These are phyloP conservation scores for Masticophis lateralis DNA, from an alignment of 2,797 vertebrate species.

Conservation along the genomic window DNA sequence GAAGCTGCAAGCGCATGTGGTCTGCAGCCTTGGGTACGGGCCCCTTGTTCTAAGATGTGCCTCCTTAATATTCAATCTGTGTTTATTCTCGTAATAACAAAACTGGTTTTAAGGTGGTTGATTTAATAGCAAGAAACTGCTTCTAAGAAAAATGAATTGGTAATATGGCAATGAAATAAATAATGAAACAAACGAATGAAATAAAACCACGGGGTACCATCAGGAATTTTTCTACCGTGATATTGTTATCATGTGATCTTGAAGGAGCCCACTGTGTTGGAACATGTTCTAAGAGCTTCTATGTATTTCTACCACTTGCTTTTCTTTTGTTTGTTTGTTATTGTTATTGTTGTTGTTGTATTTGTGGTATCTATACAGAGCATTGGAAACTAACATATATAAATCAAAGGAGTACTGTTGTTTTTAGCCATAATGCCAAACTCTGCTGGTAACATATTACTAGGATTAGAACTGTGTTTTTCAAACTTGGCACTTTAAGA, in stretches of 20 bases:
- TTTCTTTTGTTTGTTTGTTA: neutral
- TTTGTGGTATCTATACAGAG: neutral
- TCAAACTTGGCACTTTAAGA: neutral
- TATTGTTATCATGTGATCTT: neutral
- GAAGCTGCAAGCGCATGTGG: neutral
- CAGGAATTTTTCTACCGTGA: neutral
- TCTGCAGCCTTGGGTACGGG: fast-evolving
- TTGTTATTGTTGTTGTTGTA: neutral
- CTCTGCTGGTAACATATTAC: neutral
- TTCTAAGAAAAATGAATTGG: too few relatives aligned
- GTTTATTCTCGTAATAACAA: neutral
- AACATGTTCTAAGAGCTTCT: neutral
- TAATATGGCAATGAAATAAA: neutral
- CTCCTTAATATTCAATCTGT: neutral
- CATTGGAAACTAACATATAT: neutral
- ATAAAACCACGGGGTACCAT: neutral
- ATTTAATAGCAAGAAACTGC: neutral
- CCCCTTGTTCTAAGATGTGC: neutral
- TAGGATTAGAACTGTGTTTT: neutral
- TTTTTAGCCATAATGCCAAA: neutral
- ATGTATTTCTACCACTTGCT: neutral
- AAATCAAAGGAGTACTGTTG: neutral
- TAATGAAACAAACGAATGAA: neutral
- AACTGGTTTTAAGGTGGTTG: neutral
- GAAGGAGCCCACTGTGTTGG: neutral